Evolutionary conservation across 2,797 vertebrate genomes (phyloP), one percentile per base, ranked within the genome.

Genomic region (Leucoraja ocellata): DNA sequence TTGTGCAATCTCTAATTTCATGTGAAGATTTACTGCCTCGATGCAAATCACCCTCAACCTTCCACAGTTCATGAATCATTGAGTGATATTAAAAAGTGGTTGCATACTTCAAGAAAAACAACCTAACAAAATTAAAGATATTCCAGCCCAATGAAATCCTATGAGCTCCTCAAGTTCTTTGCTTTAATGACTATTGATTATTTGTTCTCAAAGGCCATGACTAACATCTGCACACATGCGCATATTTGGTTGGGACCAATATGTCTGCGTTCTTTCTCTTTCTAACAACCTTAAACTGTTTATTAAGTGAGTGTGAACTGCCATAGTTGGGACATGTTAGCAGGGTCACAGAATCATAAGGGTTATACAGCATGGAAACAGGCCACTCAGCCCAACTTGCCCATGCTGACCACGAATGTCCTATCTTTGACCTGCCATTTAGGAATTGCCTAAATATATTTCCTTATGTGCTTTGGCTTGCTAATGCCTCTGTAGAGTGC

Each of bases 121-220:
- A 23, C 16, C 65, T 91, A 21, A n/a, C 63, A 61, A 14, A n/a
- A 25, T n/a, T 46, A 14, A 21, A 74, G 25, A 54, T 25, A 74
- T 73, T 74, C 90, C 39, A 25, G 61, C 28, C n/a, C 21, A 74
- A 73, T 46, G 21, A 74, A 46, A 71, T 39, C 11, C 23, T 91
- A 10, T 13, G 39, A 74, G 68, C 3, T 14, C 39, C 1, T 91
- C 18, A 46, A 21, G 6, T 46, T 73, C 71, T 91, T 54, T 36
- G 11, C 68, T 91, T 10, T 91, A 46, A 91, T 74, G 68, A 7
- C 39, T 73, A 74, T 91, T 91, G 90, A 91, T 91, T 16, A 36
- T 91, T 65, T 2, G 39, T 36, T 46, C 36, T 5, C 36, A 71
- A 74, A 91, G 71, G 21, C 23, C 21, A 23, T 73, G 46, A 18